phyloP scores from a whole-genome alignment of 2,113 vertebrate species.

The Oreamnos americanus region DNA sequence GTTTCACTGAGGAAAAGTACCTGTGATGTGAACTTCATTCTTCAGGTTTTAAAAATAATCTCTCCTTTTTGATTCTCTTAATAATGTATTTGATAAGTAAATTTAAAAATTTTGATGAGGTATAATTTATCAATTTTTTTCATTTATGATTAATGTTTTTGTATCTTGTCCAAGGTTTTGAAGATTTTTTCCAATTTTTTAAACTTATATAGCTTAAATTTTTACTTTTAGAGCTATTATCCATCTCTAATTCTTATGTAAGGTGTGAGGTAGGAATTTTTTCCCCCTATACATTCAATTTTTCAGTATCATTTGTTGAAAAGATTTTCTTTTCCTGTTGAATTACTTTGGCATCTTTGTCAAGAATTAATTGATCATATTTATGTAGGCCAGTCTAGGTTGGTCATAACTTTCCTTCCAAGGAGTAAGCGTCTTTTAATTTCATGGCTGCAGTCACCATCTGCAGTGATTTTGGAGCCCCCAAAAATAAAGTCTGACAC shows the following conservation, averaged over 20 bases:
- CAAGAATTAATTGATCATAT: not conserved
- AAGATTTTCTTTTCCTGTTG: not conserved
- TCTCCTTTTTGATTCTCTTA: not conserved
- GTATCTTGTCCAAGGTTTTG: not conserved
- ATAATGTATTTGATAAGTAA: not conserved
- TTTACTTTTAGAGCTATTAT: not conserved
- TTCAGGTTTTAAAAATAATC: slow-evolving; percentile 18
- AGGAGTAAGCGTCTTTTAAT: no score
- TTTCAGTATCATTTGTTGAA: not conserved
- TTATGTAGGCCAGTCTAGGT: not conserved
- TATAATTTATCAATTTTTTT: not conserved
- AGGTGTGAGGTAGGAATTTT: not conserved
- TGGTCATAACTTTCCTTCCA: no score
- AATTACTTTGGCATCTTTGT: not conserved
- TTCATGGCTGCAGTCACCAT: no score
- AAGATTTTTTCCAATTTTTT: not conserved
- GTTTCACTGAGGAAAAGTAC: not conserved
- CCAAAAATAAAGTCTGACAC: no score
- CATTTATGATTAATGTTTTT: not conserved
- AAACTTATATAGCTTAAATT: not conserved
- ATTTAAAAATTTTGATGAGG: not conserved
- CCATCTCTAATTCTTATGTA: not conserved
- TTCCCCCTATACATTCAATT: not conserved
- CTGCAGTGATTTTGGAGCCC: no score
- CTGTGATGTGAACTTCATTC: not conserved